Base-by-base conservation (phyloP, 1,140 invertebrate genomes). In the Nasonia longicornis region DNA sequence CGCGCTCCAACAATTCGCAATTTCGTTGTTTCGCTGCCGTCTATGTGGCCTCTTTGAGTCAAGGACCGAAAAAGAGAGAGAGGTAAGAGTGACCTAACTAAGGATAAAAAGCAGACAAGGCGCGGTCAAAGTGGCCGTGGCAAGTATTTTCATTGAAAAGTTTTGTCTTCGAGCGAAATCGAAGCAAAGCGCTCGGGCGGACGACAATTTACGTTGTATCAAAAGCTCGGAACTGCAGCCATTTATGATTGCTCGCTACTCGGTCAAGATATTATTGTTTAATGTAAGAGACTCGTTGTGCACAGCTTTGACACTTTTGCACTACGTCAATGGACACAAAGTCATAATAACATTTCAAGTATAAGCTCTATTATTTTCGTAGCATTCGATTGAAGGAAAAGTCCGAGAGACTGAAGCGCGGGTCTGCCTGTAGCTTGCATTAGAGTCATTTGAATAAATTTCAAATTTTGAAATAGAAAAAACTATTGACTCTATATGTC, bases 1-100 rank as follows among this genome's bases (percentile, higher is more conserved):
- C 26, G 29, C 64, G 22, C 26, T 67, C 64, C 64, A 29, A 67
- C 64, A n/a, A 67, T 29, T 67, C 64, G 29, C 64, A 67, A 67
- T 67, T 67, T 67, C 26, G 20, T 31, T 31, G 22, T 67, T 67
- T 67, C 64, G 64, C 64, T n/a, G 64, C 22, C 12, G 64, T 58
- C 16, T 58, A 20, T 58, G 52, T 16, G 16, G 52, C 16, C 20
- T 58, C 52, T 58, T 58, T 58, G 52, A 58, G 52, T 58, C 20
- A 58, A 58, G 20, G 52, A 58, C 16, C 16, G 20, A 20, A 20
- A 20, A 16, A 20, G 1, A 6, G 52, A 58, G 20, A n/a, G 20
- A 58, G 52, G 52, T 4, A 7, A 58, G 52, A 58, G 52, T n/a
- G 52, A 58, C 20, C 52, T 58, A 58, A 58, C 52, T 58, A 58